These are phyloP conservation scores for Rhorus exstirpatorius DNA, from an alignment of 2,888 invertebrate genomes.

Conservation along the genomic window DNA sequence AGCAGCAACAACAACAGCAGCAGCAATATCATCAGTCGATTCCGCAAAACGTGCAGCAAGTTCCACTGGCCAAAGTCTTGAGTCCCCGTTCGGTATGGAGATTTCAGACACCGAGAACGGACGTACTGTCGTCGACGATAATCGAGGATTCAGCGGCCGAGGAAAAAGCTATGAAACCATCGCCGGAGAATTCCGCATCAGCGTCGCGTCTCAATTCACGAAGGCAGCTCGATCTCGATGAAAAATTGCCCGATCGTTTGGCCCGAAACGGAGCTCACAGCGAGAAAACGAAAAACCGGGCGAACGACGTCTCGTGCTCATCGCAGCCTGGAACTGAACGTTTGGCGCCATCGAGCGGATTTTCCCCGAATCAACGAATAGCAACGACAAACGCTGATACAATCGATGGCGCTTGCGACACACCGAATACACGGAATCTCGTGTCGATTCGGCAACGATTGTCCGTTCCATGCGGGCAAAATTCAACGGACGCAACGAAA, in stretches of 20 bases:
- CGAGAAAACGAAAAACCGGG: constrained; percentile 38
- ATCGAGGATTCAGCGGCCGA: constrained; percentile 94
- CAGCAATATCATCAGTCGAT: constrained; percentile 86
- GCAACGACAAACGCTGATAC: neutral
- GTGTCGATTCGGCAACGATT: constrained; percentile 7
- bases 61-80: constrained; percentile 87
- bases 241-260: constrained; percentile 42
- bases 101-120: constrained; percentile 92
- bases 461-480: neutral
- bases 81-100: constrained; percentile 92
- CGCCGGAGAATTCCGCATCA: constrained; percentile 79
- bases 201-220: constrained; percentile 74
- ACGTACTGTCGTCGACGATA: constrained; percentile 95
- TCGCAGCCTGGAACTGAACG: constrained; percentile 2
- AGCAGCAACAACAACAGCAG: constrained; percentile 86
- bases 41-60: constrained; percentile 72
- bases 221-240: constrained; percentile 78
- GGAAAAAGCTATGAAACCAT: constrained; percentile 87
- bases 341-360: neutral
- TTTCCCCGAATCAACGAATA: neutral
- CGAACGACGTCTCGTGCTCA: neutral
- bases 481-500: neutral
- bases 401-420: neutral
- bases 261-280: constrained; percentile 50
- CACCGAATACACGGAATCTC: neutral